Evolutionary conservation across 1,140 invertebrate genomes (phyloP), one percentile per base, ranked within the genome.

Genomic region (Psilanteris sp.): DNA sequence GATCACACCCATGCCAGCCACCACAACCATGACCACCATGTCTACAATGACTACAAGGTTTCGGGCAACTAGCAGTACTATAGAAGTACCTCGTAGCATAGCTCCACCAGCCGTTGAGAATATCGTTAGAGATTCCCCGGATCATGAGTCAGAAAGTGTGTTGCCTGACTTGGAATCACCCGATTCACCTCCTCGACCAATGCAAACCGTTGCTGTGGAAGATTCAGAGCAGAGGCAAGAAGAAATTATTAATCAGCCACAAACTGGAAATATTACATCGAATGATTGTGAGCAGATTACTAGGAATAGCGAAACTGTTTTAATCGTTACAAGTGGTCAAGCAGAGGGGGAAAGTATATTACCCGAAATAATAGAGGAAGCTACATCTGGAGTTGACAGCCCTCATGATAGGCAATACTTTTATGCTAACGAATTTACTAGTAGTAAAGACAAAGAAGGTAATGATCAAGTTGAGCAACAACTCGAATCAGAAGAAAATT

Each of bases 1-100:
- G 78, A 87, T 87, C 81, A 82, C 87, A 79, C 89, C 82, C 68
- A 88, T 77, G 83, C 89, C 81, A 8, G 77, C 81, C 11, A 74
- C 79, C 10, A 72, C 79, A 3, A 81, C 76, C 55, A 77, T 74
- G 29, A 77, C 70, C 7, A 77, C 75, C 4, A 66, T 72, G 31
- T 74, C 79, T 9, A 71, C 52, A 1, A 55, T 75, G 22, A 77
- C 81, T 14, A 77, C 80, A 4, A 79, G 79, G 41, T 83, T 82
- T 20, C 78, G 81, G 31, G 73, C 86, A 4, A 79, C 59, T 0
- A 73, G 59, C 4, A 70, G 44, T 29, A 44, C 64, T 0, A 61
- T 54, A 74, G 59, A 76, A 13, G 59, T 57, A 16, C 50, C 64
- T 1, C 26, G 43, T 0, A 43, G 36, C 7, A 26, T 57, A 11